phyloP scores from a whole-genome alignment of 2,888 invertebrate species.

The Sclerodermus sp. region DNA sequence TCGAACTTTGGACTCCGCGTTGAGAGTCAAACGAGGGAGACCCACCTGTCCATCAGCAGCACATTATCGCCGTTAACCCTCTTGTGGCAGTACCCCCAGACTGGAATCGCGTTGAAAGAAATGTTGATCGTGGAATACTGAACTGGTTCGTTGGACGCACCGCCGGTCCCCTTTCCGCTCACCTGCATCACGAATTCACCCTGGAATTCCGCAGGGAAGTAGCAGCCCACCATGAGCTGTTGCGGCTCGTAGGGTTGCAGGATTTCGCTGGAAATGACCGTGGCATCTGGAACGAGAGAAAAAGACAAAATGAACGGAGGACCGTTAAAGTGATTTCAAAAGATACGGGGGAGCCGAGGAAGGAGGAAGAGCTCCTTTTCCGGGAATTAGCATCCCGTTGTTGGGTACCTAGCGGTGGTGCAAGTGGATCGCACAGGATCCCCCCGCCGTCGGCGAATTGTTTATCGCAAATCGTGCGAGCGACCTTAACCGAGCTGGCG shows the following conservation, averaged over 20 bases:
- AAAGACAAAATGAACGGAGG: background rate
- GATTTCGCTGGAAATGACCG: constrained; percentile 29
- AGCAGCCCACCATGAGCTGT: constrained; percentile 60
- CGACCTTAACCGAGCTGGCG: no score
- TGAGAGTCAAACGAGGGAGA: no score
- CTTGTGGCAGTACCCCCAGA: constrained; percentile 68
- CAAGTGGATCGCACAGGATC: no score
- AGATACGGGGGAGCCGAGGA: no score
- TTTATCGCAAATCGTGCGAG: no score
- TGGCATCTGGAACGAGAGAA: constrained; percentile 12
- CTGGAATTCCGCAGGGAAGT: constrained; percentile 68
- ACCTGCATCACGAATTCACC: constrained; percentile 68
- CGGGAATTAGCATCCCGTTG: no score
- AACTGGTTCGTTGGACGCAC: constrained; percentile 58
- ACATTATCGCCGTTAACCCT: constrained; percentile 65
- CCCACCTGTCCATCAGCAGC: constrained; percentile 66
- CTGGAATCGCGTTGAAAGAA: constrained; percentile 66
- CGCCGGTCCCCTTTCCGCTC: constrained; percentile 44
- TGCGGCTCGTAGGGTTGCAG: constrained; percentile 38
- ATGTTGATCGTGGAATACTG: constrained; percentile 66
- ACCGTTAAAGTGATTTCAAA: background rate
- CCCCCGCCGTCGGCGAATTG: no score
- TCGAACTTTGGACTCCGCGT: no score
- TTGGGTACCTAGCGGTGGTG: no score
- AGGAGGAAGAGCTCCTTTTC: no score